Evolutionary conservation across 2,888 invertebrate species (phyloP).

Genomic region (Polylopha cassiicola): DNA sequence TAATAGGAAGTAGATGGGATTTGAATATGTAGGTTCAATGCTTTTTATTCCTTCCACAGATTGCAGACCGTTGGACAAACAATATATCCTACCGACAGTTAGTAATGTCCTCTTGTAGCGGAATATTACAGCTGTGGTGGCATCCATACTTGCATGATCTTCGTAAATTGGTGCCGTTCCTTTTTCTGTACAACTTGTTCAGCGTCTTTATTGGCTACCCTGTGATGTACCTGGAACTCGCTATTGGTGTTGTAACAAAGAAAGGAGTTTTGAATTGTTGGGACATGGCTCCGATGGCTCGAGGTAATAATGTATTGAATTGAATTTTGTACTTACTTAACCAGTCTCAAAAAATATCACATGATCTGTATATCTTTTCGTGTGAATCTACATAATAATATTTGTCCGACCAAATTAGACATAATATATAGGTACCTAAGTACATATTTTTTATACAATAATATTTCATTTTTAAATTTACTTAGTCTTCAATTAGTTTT

Average conservation of each 20-base stretch:
- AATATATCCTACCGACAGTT: conserved; percentile 65
- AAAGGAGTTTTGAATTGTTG: conserved; percentile 63
- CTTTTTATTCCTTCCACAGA: conserved; percentile 31
- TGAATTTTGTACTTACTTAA: no score
- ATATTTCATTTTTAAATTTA: no score
- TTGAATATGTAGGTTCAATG: neutral
- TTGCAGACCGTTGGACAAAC: conserved; percentile 62
- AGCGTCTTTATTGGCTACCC: conserved; percentile 62
- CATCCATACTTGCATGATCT: conserved; percentile 62
- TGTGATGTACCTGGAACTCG: conserved; percentile 60
- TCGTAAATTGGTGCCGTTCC: conserved; percentile 51
- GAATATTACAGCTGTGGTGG: conserved; percentile 65
- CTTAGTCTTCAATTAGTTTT: no score
- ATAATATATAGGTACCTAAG: no score
- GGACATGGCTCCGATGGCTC: conserved; percentile 61
- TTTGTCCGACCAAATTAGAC: no score
- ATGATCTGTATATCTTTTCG: no score
- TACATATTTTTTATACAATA: no score
- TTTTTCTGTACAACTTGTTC: conserved; percentile 62
- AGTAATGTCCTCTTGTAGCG: conserved; percentile 58
- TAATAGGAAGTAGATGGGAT: neutral
- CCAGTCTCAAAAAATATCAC: no score
- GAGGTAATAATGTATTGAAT: conserved; percentile 48
- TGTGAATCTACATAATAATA: no score
- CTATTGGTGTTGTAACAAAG: conserved; percentile 60